These are phyloP conservation scores for Marisa cornuarietis DNA, from an alignment of 1,140 invertebrate genomes.

Conservation along the genomic window DNA sequence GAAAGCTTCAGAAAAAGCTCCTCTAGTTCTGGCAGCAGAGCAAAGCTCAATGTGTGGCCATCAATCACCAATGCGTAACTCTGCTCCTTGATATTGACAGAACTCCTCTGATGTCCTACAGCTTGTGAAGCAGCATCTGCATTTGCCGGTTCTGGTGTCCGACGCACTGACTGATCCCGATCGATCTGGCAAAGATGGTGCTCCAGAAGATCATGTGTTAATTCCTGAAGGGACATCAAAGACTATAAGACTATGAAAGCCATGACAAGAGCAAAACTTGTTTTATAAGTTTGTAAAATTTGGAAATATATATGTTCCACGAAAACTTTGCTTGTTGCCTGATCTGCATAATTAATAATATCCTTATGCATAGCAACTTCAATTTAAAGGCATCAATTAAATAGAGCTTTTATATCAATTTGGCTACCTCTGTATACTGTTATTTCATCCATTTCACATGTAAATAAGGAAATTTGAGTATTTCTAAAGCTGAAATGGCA, in stretches of 20 bases:
- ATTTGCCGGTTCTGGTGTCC: background rate
- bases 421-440: too few relatives aligned
- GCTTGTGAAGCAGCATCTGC: background rate
- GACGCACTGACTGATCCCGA: constrained; percentile 27
- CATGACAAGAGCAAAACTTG: too few relatives aligned
- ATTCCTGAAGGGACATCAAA: constrained; percentile 35
- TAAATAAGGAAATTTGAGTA: too few relatives aligned
- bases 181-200: constrained; percentile 48
- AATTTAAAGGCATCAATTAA: too few relatives aligned
- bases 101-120: background rate
- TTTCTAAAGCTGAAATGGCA: too few relatives aligned
- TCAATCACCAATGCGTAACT: constrained; percentile 85
- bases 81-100: background rate
- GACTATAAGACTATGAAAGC: background rate
- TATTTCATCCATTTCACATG: too few relatives aligned
- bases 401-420: too few relatives aligned
- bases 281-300: too few relatives aligned
- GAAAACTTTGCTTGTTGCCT: too few relatives aligned
- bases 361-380: too few relatives aligned
- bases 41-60: constrained; percentile 89
- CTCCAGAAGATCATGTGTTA: constrained; percentile 39
- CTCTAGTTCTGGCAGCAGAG: constrained; percentile 71
- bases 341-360: too few relatives aligned
- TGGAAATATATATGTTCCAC: too few relatives aligned
- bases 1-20: constrained; percentile 56